Evolutionary conservation across 2,797 vertebrate species (phyloP).

Genomic region (Halcyon leucocephala): DNA sequence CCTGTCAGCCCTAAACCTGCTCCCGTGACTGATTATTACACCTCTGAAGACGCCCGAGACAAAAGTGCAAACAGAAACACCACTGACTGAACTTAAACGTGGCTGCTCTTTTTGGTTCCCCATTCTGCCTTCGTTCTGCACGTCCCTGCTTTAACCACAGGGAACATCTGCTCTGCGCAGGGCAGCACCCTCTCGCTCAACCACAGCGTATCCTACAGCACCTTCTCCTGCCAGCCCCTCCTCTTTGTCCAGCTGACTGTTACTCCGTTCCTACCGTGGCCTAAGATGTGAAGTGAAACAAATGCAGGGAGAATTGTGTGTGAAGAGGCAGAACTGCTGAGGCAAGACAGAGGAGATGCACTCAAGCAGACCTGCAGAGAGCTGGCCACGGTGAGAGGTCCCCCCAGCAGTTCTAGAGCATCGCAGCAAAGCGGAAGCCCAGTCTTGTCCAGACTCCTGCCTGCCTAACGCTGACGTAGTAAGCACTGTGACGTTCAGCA

Average conservation of each 20-base stretch:
- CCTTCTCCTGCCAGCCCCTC: not conserved
- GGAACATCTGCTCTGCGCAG: not conserved
- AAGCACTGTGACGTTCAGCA: not conserved
- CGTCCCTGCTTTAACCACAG: not conserved
- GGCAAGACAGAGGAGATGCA: not conserved
- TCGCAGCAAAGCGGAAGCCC: not conserved
- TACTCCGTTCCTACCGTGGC: not conserved
- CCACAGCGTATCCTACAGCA: fast-evolving
- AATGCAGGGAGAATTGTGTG: not conserved
- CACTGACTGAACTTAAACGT: not conserved
- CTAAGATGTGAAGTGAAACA: not conserved
- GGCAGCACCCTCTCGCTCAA: not conserved
- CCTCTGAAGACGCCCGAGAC: not conserved
- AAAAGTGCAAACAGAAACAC: not conserved
- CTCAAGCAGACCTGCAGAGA: not conserved
- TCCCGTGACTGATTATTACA: fast-evolving
- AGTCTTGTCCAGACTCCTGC: not conserved
- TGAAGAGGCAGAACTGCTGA: not conserved
- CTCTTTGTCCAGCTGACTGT: not conserved
- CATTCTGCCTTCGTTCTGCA: not conserved
- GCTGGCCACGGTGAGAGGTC: not conserved
- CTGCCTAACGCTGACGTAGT: not conserved
- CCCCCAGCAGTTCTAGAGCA: not conserved
- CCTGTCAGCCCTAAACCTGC: not conserved
- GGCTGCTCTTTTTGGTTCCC: not conserved